Conservation (phyloP, 2,113 vertebrate species). For the Sclerurus mexicanus region DNA sequence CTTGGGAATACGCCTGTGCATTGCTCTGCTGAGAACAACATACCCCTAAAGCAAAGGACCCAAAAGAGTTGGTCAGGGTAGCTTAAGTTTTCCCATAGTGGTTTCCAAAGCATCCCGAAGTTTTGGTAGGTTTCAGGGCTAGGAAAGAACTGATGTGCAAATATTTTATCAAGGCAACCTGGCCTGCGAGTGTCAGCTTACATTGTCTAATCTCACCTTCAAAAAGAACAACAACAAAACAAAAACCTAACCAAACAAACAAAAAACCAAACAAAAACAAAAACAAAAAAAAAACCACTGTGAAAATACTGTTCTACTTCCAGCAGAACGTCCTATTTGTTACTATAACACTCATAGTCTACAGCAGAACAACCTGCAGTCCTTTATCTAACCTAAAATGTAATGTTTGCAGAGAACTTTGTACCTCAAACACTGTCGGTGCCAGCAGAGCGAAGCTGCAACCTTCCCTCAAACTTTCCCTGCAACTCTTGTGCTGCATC, state of each 20-base stretch:
- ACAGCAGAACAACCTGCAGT: neutral
- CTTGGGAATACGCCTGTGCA: fast-evolving
- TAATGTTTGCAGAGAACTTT: neutral
- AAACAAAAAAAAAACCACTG: neutral
- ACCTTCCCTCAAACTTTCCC: neutral
- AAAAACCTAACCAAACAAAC: neutral
- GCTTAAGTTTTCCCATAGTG: neutral
- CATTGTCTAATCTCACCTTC: neutral
- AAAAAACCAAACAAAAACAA: no score
- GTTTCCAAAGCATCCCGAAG: neutral
- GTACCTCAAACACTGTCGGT: neutral
- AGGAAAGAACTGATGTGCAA: neutral
- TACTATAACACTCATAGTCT: neutral
- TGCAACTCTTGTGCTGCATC: fast-evolving
- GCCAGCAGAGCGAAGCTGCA: neutral
- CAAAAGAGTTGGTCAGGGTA: neutral
- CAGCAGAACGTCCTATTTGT: neutral
- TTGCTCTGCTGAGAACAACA: fast-evolving
- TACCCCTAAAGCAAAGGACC: no score
- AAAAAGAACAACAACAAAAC: neutral
- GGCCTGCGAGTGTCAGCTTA: neutral
- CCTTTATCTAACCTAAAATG: neutral
- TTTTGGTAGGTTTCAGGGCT: neutral
- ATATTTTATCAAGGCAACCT: neutral
- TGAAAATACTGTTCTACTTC: neutral